A percentile compares a stretch with the other conserved stretches of the same genome.
Conservation (phyloP, 1,140 invertebrate genomes). For the Lerema accius region DNA sequence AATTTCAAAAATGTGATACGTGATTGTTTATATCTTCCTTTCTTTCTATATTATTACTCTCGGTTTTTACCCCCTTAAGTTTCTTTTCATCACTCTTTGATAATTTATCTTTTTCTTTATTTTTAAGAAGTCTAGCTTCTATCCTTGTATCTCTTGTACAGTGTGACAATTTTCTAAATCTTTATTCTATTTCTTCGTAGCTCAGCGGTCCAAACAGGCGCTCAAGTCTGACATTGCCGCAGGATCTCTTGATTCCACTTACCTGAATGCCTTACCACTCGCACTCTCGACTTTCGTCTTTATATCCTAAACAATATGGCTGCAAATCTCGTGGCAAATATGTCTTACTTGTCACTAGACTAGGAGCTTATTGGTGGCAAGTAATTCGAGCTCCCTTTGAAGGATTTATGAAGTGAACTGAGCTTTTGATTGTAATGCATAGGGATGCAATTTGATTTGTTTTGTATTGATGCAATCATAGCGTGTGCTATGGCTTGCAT, state of each 20-base stretch:
- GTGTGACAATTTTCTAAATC: not conserved
- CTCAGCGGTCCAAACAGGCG: slow-evolving; percentile 1
- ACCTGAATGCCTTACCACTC: slow-evolving; percentile 7
- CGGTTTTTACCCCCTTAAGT: too few relatives aligned
- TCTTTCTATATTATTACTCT: too few relatives aligned
- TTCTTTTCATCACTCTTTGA: too few relatives aligned
- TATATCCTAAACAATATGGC: not conserved
- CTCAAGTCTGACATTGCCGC: not conserved
- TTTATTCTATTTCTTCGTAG: slow-evolving; percentile 12
- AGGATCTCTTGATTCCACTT: slow-evolving; percentile 12
- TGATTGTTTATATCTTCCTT: too few relatives aligned
- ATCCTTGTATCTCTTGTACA: too few relatives aligned
- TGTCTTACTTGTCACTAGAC: slow-evolving; percentile 16
- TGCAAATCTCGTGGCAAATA: not conserved
- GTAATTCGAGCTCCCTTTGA: slow-evolving; percentile 19
- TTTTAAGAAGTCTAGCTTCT: too few relatives aligned
- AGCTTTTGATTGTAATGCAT: slow-evolving; percentile 17
- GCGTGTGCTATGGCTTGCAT: not conserved
- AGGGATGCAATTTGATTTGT: slow-evolving; percentile 6
- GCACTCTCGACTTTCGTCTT: not conserved
- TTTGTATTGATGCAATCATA: not conserved
- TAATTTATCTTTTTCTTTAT: too few relatives aligned
- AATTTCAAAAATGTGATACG: too few relatives aligned
- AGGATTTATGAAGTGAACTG: slow-evolving; percentile 20
- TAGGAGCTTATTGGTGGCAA: slow-evolving; percentile 17